A percentile compares a stretch with the other conserved stretches of the same genome.
Evolutionary conservation across 1,140 invertebrate species (phyloP).

Genomic region (Cyclargus thomasi): DNA sequence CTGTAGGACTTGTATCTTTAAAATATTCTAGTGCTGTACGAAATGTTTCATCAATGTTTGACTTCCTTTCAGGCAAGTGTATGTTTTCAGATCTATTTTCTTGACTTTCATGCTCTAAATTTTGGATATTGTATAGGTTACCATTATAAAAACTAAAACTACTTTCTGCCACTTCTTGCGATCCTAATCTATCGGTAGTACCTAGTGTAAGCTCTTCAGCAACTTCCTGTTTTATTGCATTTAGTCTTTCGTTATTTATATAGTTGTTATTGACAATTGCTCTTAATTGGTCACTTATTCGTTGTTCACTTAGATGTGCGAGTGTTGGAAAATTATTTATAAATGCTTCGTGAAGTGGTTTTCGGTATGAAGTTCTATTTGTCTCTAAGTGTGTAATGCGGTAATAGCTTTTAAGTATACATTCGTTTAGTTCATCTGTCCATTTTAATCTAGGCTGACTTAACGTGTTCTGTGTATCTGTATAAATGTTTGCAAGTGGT

Average conservation of each 20-base stretch:
- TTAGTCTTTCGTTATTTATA: background rate
- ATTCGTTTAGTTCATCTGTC: conserved; percentile 26
- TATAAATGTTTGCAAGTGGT: background rate
- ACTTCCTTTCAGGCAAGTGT: background rate
- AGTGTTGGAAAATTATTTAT: conserved; percentile 22
- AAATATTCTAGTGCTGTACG: background rate
- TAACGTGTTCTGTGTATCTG: background rate
- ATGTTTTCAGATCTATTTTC: too few species aligned
- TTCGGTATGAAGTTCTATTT: conserved; percentile 29
- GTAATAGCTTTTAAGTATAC: conserved; percentile 26
- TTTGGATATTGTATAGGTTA: background rate
- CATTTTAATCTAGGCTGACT: conserved; percentile 20
- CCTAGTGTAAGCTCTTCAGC: background rate
- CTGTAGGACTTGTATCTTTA: background rate
- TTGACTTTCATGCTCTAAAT: background rate
- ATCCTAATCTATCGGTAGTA: too few species aligned
- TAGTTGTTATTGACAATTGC: conserved; percentile 17
- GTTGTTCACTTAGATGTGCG: conserved; percentile 29
- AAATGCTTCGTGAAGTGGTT: conserved; percentile 25
- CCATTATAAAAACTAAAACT: too few species aligned
- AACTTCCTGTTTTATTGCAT: conserved; percentile 5
- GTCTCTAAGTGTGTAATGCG: conserved; percentile 27
- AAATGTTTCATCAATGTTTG: background rate
- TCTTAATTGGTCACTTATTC: conserved; percentile 29
- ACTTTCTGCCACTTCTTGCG: too few species aligned